Conservation (phyloP, 2,113 vertebrate genomes). For the Terrapene triunguis region DNA sequence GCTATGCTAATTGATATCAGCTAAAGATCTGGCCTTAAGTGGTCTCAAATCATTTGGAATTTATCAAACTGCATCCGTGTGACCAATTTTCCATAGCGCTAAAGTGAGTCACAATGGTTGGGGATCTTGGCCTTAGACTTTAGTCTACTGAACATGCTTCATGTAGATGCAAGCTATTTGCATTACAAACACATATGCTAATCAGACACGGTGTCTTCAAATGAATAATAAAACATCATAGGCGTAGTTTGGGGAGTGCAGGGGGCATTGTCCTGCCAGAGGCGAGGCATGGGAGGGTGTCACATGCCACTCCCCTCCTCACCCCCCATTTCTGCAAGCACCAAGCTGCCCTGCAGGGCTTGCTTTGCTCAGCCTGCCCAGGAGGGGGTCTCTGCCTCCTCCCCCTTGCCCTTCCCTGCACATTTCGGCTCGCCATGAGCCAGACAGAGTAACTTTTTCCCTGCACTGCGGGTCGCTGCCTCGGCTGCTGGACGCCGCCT, state of each 20-base stretch:
- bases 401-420: accelerated
- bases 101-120: not conserved
- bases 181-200: not conserved
- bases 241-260: too few relatives aligned
- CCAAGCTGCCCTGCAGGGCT: too few relatives aligned
- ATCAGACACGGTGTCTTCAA: not conserved
- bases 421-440: too few relatives aligned
- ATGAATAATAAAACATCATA: not conserved
- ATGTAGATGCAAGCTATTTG: not conserved
- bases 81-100: not conserved
- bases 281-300: too few relatives aligned
- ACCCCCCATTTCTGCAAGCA: too few relatives aligned
- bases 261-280: too few relatives aligned
- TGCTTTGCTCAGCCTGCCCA: too few relatives aligned
- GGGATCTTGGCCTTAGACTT: not conserved
- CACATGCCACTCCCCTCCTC: too few relatives aligned
- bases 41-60: not conserved
- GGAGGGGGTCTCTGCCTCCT: too few relatives aligned
- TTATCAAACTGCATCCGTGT: not conserved
- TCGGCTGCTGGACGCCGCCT: too few relatives aligned
- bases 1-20: not conserved
- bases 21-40: not conserved
- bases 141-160: not conserved
- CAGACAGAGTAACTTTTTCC: too few relatives aligned
- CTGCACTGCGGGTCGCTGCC: too few relatives aligned